A percentile compares a stretch with the other conserved stretches of the same genome.
phyloP scores from a whole-genome alignment of 2,797 vertebrate genomes.

The Mallotus villosus region DNA sequence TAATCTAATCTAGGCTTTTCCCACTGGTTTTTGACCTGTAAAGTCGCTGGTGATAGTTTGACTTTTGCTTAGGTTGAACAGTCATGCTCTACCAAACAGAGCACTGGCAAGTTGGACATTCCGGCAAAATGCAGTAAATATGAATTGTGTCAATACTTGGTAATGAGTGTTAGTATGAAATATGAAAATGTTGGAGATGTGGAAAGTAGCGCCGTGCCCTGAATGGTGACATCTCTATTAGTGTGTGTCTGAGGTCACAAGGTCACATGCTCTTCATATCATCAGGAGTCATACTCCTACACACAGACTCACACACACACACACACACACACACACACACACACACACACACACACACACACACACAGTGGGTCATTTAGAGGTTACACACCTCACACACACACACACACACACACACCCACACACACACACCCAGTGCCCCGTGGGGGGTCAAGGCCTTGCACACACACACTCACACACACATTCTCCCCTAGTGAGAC shows the following conservation, averaged over 20 bases:
- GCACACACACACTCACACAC: constrained; percentile 27
- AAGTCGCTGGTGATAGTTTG: too few relatives aligned
- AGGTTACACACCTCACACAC: neutral
- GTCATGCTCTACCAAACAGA: too few relatives aligned
- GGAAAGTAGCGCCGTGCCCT: neutral
- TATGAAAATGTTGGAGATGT: too few relatives aligned
- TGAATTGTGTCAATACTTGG: too few relatives aligned
- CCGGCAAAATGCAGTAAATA: too few relatives aligned
- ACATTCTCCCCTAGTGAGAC: constrained; percentile 34
- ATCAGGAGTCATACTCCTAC: constrained; percentile 17
- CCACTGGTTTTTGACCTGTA: too few relatives aligned
- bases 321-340: constrained; percentile 19
- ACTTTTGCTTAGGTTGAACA: too few relatives aligned
- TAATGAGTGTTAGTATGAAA: too few relatives aligned
- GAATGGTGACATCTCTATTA: constrained; percentile 15
- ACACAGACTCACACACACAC: neutral
- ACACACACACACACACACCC: constrained; percentile 40
- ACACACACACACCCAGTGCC: constrained; percentile 27
- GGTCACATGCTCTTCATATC: constrained; percentile 22
- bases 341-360: constrained; percentile 7
- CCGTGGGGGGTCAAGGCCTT: neutral
- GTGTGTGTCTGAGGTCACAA: constrained; percentile 21
- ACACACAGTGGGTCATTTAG: constrained; percentile 11
- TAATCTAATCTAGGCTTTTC: too few relatives aligned
- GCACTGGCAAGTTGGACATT: too few relatives aligned